Evolutionary conservation across 2,797 vertebrate genomes (phyloP).

Genomic region (Pangasius krempfi): DNA sequence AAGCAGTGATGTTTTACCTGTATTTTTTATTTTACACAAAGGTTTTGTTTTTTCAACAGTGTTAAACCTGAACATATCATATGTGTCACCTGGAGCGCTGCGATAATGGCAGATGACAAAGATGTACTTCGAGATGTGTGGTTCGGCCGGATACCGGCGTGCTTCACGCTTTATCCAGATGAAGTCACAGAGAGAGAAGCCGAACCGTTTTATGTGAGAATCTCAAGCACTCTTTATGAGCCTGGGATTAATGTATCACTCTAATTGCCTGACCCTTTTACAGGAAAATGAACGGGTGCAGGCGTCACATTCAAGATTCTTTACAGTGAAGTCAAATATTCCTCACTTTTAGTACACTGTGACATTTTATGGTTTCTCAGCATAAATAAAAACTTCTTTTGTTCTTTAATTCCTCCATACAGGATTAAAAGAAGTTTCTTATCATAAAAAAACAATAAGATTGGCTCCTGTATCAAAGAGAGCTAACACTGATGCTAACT

Average conservation of each 20-base stretch:
- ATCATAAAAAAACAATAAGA: neutral
- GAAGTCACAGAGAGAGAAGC: conserved; percentile 94
- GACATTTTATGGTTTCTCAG: neutral
- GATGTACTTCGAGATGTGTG: conserved; percentile 97
- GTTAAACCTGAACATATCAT: conserved; percentile 49
- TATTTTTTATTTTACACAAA: neutral
- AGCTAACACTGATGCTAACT: neutral
- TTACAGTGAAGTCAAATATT: neutral
- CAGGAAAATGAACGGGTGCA: neutral
- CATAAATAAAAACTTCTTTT: neutral
- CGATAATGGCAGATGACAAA: conserved; percentile 99
- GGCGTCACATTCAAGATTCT: neutral
- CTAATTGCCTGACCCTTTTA: neutral
- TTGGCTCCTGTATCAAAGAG: neutral
- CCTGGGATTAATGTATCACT: neutral
- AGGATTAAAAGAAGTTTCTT: neutral
- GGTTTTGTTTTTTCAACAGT: neutral
- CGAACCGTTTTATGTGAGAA: conserved; percentile 93
- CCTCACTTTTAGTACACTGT: neutral
- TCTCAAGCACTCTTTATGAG: neutral
- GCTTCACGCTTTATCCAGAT: conserved; percentile 93
- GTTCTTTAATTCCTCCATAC: neutral
- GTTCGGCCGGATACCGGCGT: conserved; percentile 95
- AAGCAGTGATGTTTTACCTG: neutral
- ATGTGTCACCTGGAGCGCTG: conserved; percentile 80